These are phyloP conservation scores for Drosophila paracracens DNA, from an alignment of 2,888 invertebrate species.

Conservation along the genomic window DNA sequence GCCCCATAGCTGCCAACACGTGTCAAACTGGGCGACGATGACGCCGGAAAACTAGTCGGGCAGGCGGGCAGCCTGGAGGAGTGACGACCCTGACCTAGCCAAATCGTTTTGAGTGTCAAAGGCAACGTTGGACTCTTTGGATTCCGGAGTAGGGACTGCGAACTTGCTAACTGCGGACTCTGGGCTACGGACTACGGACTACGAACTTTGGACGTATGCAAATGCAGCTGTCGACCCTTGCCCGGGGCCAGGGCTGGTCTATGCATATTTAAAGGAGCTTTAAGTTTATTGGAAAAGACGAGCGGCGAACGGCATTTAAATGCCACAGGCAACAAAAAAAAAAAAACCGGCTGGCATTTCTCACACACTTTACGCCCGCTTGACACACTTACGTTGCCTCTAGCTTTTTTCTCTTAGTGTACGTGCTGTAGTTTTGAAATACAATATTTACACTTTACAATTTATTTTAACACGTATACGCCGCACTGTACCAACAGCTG, in stretches of 20 bases:
- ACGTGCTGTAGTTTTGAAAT: constrained; percentile 47
- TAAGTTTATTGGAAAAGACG: constrained; percentile 50
- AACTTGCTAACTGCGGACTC: constrained; percentile 27
- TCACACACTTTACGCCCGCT: not conserved
- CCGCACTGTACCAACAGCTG: constrained; percentile 56
- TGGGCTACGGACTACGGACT: constrained; percentile 4
- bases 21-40: constrained; percentile 65
- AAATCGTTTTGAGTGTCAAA: constrained; percentile 76
- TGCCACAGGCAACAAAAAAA: constrained; percentile 23
- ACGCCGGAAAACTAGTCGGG: constrained; percentile 46
- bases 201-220: constrained; percentile 63
- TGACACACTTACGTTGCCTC: not conserved
- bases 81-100: constrained; percentile 74
- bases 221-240: constrained; percentile 64
- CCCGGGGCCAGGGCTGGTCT: constrained; percentile 39
- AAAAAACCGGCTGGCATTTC: constrained; percentile 3
- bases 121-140: constrained; percentile 50
- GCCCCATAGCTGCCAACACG: constrained; percentile 75
- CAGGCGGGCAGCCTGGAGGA: not conserved
- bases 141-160: constrained; percentile 20
- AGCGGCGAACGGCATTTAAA: constrained; percentile 29
- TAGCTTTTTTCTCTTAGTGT: constrained; percentile 3
- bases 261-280: constrained; percentile 71
- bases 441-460: constrained; percentile 73
- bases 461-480: constrained; percentile 72